Evolutionary conservation across 1,140 invertebrate species (phyloP).

Genomic region (Zaprionus tsacasi): DNA sequence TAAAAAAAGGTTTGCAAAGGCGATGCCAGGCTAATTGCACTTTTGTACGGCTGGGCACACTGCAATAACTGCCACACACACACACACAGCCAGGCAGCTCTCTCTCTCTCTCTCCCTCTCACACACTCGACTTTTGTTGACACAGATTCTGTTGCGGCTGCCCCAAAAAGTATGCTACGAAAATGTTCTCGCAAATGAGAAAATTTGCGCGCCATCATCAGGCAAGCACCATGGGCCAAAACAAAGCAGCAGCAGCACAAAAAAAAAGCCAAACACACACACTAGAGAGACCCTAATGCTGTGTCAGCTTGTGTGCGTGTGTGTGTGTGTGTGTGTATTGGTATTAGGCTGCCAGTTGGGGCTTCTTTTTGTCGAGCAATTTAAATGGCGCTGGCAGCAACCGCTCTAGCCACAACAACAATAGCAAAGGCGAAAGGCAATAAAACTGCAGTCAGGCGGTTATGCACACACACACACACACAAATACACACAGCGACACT

Average conservation of each 20-base stretch:
- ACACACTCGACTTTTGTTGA: slow-evolving; percentile 58
- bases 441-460: slow-evolving; percentile 58
- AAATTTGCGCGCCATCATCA: slow-evolving; percentile 69
- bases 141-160: slow-evolving; percentile 66
- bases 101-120: not conserved
- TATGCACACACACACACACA: slow-evolving; percentile 24
- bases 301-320: slow-evolving; percentile 2
- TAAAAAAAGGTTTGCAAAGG: slow-evolving; percentile 44
- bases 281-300: slow-evolving; percentile 5
- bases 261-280: slow-evolving; percentile 21
- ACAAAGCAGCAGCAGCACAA: not conserved
- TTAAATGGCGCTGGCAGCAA: slow-evolving; percentile 62
- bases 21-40: slow-evolving; percentile 40
- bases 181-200: slow-evolving; percentile 69
- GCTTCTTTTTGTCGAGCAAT: slow-evolving; percentile 70
- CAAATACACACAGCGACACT: slow-evolving; percentile 31
- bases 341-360: slow-evolving; percentile 66
- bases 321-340: slow-evolving; percentile 36
- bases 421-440: slow-evolving; percentile 57
- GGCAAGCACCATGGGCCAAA: slow-evolving; percentile 21
- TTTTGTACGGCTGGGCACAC: slow-evolving; percentile 35
- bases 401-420: slow-evolving; percentile 53
- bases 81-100: not conserved
- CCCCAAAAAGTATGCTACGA: slow-evolving; percentile 64
- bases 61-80: slow-evolving; percentile 28